phyloP scores from a whole-genome alignment of 1,140 invertebrate genomes.

The Leucophenga varia region DNA sequence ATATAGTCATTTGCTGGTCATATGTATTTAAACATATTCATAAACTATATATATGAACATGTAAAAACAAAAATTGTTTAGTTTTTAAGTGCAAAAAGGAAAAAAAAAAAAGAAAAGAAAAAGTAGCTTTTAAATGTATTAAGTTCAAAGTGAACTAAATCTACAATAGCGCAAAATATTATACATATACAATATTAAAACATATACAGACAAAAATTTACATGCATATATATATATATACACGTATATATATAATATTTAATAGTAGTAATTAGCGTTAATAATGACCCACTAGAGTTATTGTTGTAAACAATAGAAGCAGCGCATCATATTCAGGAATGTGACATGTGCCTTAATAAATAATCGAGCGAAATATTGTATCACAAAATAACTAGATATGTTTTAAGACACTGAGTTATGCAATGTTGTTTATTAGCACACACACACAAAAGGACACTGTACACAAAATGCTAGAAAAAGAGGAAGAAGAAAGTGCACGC shows the following conservation, averaged over 20 bases:
- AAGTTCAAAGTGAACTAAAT: conserved; percentile 1
- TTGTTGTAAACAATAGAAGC: neutral
- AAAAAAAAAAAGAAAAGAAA: conserved; percentile 13
- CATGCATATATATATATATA: conserved; percentile 11
- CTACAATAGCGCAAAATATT: conserved; percentile 1
- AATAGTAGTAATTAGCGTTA: conserved; percentile 8
- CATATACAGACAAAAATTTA: no score
- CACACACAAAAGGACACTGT: no score
- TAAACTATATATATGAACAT: conserved; percentile 4
- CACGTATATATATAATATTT: conserved; percentile 1
- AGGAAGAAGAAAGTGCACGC: no score
- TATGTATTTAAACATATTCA: conserved; percentile 28
- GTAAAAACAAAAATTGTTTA: conserved; percentile 15
- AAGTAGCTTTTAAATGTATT: neutral
- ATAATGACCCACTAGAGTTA: conserved; percentile 16
- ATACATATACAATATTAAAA: conserved; percentile 14
- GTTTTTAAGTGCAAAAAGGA: conserved; percentile 24
- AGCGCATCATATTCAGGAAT: conserved; percentile 50
- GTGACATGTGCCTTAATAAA: conserved; percentile 48
- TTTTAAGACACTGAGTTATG: no score
- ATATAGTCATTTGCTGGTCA: conserved; percentile 49
- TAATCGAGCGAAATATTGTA: no score
- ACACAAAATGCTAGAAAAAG: no score
- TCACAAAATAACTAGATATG: no score
- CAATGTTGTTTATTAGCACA: no score